Evolutionary conservation across 2,113 vertebrate genomes (phyloP).

Genomic region (Charina bottae): DNA sequence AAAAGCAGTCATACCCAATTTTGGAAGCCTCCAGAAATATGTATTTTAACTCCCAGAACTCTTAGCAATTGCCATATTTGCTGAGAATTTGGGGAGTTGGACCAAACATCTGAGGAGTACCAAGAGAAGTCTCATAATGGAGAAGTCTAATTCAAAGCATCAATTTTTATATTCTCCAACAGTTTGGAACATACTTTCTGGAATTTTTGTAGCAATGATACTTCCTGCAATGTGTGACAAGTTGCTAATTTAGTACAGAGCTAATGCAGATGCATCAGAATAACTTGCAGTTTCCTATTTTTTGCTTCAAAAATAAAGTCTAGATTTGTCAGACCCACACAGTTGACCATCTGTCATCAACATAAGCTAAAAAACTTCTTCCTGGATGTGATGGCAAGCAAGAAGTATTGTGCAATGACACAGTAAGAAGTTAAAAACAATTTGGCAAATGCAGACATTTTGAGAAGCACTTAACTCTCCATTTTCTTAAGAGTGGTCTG

Average conservation of each 20-base stretch:
- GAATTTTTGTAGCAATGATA: not conserved
- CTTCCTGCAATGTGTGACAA: not conserved
- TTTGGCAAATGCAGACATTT: conserved; percentile 45
- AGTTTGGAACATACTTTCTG: not conserved
- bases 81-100: not conserved
- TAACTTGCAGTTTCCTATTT: not conserved
- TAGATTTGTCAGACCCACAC: not conserved
- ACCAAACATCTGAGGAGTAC: not conserved
- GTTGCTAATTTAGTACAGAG: not conserved
- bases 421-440: conserved; percentile 7
- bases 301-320: not conserved
- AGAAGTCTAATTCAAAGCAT: not conserved
- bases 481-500: conserved; percentile 15
- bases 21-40: not conserved
- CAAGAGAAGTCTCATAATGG: not conserved
- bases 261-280: not conserved
- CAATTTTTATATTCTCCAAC: not conserved
- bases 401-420: conserved; percentile 17
- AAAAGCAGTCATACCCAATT: not conserved
- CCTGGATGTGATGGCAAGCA: conserved; percentile 11
- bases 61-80: not conserved
- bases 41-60: not conserved
- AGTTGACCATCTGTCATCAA: not conserved
- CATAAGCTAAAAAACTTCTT: conserved; percentile 16
- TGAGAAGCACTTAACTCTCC: conserved; percentile 46